These are phyloP conservation scores for Apodemia duryi DNA, from an alignment of 2,888 invertebrate species.

Conservation along the genomic window DNA sequence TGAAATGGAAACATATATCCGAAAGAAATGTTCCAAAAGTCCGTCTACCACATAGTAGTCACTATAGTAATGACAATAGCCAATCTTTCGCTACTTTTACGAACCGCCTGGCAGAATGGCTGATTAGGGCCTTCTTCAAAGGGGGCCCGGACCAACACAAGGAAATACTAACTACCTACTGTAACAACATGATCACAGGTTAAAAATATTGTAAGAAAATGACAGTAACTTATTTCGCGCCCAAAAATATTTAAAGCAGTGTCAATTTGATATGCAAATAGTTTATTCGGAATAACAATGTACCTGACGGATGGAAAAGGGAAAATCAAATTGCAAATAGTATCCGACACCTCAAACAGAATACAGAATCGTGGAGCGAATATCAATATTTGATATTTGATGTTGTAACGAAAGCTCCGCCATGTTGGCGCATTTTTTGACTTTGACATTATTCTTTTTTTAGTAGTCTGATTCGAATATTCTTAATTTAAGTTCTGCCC, in stretches of 20 bases:
- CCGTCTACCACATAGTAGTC: too few species aligned
- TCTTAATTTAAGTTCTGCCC: too few species aligned
- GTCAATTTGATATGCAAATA: constrained; percentile 37
- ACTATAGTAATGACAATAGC: too few species aligned
- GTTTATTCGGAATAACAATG: constrained; percentile 39
- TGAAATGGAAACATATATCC: too few species aligned
- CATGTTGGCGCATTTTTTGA: constrained; percentile 40
- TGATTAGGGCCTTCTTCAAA: too few species aligned
- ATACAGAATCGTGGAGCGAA: constrained; percentile 66
- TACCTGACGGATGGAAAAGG: constrained; percentile 49
- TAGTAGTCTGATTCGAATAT: not conserved
- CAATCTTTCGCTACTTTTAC: too few species aligned
- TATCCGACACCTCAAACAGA: constrained; percentile 71
- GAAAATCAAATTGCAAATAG: constrained; percentile 64
- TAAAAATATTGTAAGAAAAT: not conserved
- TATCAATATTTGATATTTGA: constrained; percentile 78
- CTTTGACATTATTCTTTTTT: constrained; percentile 30
- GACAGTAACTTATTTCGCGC: not conserved
- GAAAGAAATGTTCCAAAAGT: too few species aligned
- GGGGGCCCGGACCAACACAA: not conserved
- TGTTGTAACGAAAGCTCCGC: constrained; percentile 63
- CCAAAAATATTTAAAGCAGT: constrained; percentile 18
- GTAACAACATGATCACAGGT: too few species aligned
- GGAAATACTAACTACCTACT: too few species aligned
- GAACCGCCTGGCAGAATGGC: too few species aligned